phyloP scores from a whole-genome alignment of 2,113 vertebrate genomes.

The Hemiscyllium ocellatum region DNA sequence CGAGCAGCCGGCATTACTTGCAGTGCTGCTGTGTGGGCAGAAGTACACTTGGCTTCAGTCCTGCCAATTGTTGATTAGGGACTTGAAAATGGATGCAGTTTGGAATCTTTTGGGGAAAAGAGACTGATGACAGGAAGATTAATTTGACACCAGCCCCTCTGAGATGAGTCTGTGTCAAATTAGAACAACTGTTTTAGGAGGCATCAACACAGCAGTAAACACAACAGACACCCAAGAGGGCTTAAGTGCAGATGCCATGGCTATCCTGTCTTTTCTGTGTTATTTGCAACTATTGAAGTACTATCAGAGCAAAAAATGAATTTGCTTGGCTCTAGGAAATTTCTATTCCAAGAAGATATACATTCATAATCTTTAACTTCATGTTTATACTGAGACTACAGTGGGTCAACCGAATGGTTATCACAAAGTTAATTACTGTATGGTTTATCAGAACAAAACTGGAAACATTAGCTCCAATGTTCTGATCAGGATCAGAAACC shows the following conservation, averaged over 20 bases:
- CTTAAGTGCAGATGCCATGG: conserved; percentile 42
- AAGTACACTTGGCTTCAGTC: conserved; percentile 48
- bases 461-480: neutral
- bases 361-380: neutral
- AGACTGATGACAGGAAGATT: conserved; percentile 50
- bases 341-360: conserved; percentile 42
- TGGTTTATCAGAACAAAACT: neutral
- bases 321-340: conserved; percentile 43
- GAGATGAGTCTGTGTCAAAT: conserved; percentile 48
- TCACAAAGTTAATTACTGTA: neutral
- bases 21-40: conserved; percentile 50
- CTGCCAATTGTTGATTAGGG: conserved; percentile 54
- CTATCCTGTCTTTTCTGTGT: conserved; percentile 40
- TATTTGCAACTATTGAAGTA: neutral
- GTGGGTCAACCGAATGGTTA: neutral
- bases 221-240: conserved; percentile 42
- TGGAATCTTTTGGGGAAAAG: conserved; percentile 48
- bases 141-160: conserved; percentile 50
- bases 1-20: conserved; percentile 47
- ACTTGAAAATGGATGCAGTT: conserved; percentile 45
- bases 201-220: conserved; percentile 41
- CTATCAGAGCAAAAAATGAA: conserved; percentile 45
- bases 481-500: too few species aligned
- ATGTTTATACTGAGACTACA: neutral
- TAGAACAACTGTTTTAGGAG: conserved; percentile 50